Percentiles rank a stretch among this genome's conserved stretches.
These are phyloP conservation scores for Leuctra nigra DNA, from an alignment of 2,888 invertebrate species.

Conservation along the genomic window DNA sequence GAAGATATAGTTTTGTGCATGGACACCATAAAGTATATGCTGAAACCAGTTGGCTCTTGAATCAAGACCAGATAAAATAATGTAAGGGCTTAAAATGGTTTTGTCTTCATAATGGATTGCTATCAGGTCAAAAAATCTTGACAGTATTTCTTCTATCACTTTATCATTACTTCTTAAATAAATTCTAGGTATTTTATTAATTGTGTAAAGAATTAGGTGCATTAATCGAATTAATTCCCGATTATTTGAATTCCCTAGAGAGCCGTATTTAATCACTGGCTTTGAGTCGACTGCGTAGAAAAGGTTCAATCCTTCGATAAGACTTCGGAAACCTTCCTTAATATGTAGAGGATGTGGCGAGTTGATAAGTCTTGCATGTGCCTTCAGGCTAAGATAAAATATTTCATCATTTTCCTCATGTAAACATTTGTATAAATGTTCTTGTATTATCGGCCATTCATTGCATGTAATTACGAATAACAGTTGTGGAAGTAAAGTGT, in stretches of 20 bases:
- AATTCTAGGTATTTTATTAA: conserved; percentile 20
- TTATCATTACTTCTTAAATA: conserved; percentile 22
- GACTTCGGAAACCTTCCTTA: conserved; percentile 24
- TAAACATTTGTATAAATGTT: not conserved
- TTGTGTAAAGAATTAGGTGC: conserved; percentile 20
- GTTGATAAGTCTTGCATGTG: conserved; percentile 24
- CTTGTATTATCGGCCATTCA: too few species aligned
- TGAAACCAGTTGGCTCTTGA: conserved; percentile 23
- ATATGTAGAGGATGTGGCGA: conserved; percentile 16
- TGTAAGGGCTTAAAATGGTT: conserved; percentile 19
- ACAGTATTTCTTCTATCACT: conserved; percentile 20
- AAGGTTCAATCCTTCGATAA: conserved; percentile 16
- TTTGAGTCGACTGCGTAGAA: conserved; percentile 16
- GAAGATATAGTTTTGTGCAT: conserved; percentile 19
- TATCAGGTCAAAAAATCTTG: conserved; percentile 20
- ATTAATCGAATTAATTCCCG: conserved; percentile 19
- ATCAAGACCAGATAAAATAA: conserved; percentile 23
- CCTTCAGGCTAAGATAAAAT: conserved; percentile 21
- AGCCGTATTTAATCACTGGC: too few species aligned
- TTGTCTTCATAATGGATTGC: conserved; percentile 15
- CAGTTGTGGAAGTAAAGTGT: conserved; percentile 5
- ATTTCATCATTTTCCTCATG: conserved; percentile 19
- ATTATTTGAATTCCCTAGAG: not conserved
- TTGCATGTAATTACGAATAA: conserved; percentile 4
- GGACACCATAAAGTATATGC: conserved; percentile 20